Evolutionary conservation across 1,140 invertebrate species (phyloP), one percentile per base, ranked within the genome.

Genomic region (Sinonovacula constricta): DNA sequence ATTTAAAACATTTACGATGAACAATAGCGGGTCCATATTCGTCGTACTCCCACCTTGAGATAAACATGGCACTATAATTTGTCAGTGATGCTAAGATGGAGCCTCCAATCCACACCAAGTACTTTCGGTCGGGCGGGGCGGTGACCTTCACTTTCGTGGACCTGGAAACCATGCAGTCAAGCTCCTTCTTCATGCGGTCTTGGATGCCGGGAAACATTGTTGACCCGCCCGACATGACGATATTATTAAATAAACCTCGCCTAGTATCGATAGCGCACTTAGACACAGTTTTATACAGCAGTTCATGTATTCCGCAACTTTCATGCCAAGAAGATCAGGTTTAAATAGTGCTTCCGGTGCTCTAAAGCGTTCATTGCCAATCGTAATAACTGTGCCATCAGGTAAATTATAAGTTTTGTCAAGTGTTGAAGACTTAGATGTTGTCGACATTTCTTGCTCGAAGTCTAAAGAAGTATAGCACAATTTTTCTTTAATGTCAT

Each of bases 381-480:
- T 86, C 96, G 97, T 87, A 86, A 92, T 66, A 81, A 88, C 53
- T 83, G 66, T 39, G 26, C 70, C 70, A 34, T 72, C 70, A 26
- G 70, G 70, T 3, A 80, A 49, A 15, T 80, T 49, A 24, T 80
- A 74, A 33, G 54, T 51, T 54, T 72, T 76, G 67, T 84, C 83
- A 28, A 81, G 34, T 18, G 65, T 67, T 34, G 83, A 83, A 28
- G 88, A 89, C 28, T 85, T 88, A 45, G 96, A 95, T 80, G 96
- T 96, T 76, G 96, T 96, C 85, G 95, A 95, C 96, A 97, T 97
- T 92, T 97, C 96, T 92, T 97, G 95, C 92, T 97, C 96, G 63
- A 88, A 88, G 66, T 87, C 85, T 31, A 86, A 62, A 30, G 87
- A 86, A n/a, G 86, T 81, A 75, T 88, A 92, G 84, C 92, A 92